Evolutionary conservation across 2,797 vertebrate genomes (phyloP).

Genomic region (Synanceia verrucosa): DNA sequence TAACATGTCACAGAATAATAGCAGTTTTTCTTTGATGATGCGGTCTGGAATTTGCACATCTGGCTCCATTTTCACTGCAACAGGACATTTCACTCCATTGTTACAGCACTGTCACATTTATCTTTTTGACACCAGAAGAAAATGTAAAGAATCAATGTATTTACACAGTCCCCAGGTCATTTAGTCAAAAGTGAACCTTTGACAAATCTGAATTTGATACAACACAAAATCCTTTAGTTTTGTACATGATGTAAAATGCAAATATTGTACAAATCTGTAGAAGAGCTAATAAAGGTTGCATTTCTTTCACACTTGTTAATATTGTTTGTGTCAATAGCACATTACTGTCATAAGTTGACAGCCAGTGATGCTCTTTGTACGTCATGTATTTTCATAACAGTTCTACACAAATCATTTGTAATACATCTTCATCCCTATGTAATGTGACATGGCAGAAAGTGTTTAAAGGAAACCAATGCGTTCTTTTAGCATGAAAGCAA

Average conservation of each 20-base stretch:
- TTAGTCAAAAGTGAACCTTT: constrained; percentile 26
- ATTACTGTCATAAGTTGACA: not conserved
- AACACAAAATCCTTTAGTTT: constrained; percentile 55
- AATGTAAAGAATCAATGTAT: no score
- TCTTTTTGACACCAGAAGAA: constrained; percentile 6
- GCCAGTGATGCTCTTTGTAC: not conserved
- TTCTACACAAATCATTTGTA: not conserved
- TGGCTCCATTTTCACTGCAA: constrained; percentile 9
- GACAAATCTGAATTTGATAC: constrained; percentile 60
- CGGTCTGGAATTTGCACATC: constrained; percentile 35
- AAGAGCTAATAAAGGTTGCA: constrained; percentile 55
- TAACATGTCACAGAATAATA: not conserved
- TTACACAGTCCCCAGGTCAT: constrained; percentile 19
- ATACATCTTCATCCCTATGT: not conserved
- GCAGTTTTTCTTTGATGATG: not conserved
- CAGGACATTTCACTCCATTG: constrained; percentile 13
- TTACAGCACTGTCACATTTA: not conserved
- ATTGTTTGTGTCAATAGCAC: not conserved
- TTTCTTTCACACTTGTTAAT: constrained; percentile 30
- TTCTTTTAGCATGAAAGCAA: not conserved
- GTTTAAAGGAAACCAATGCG: not conserved
- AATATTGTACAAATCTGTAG: constrained; percentile 58
- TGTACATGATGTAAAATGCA: constrained; percentile 71
- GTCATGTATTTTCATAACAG: not conserved
- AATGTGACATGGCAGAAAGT: not conserved